Evolutionary conservation across 2,888 invertebrate species (phyloP).

Genomic region (Rhodophaea formosa): DNA sequence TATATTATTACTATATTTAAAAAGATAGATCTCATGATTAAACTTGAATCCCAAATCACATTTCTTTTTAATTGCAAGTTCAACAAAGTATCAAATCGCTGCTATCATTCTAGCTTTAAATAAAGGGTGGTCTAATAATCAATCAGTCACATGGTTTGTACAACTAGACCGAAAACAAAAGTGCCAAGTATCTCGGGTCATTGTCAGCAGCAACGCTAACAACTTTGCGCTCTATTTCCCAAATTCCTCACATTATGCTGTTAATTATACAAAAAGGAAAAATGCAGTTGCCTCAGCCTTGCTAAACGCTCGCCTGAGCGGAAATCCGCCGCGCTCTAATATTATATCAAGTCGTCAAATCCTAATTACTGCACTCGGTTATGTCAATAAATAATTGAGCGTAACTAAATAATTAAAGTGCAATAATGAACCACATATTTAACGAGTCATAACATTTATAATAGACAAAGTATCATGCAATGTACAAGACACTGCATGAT

Average conservation of each 20-base stretch:
- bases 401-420: not conserved
- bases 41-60: too few relatives aligned
- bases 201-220: slow-evolving; percentile 39
- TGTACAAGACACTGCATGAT: too few relatives aligned
- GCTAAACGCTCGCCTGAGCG: slow-evolving; percentile 15
- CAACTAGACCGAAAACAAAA: slow-evolving; percentile 43
- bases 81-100: not conserved
- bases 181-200: slow-evolving; percentile 42
- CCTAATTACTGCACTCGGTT: slow-evolving; percentile 8
- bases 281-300: slow-evolving; percentile 21
- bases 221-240: slow-evolving; percentile 48
- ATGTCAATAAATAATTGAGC: slow-evolving; percentile 8
- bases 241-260: slow-evolving; percentile 29
- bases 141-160: slow-evolving; percentile 22
- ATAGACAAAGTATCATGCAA: too few relatives aligned
- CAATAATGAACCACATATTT: not conserved
- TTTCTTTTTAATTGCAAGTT: not conserved
- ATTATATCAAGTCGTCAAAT: slow-evolving; percentile 16
- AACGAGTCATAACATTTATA: too few relatives aligned
- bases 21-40: not conserved
- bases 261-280: slow-evolving; percentile 21
- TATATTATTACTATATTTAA: not conserved
- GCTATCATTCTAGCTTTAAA: not conserved
- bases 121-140: not conserved
- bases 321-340: slow-evolving; percentile 17